Percentiles rank a stretch among this genome's conserved stretches.
Evolutionary conservation across 1,140 invertebrate genomes (phyloP).

Genomic region (Lasioglossum baleicum): DNA sequence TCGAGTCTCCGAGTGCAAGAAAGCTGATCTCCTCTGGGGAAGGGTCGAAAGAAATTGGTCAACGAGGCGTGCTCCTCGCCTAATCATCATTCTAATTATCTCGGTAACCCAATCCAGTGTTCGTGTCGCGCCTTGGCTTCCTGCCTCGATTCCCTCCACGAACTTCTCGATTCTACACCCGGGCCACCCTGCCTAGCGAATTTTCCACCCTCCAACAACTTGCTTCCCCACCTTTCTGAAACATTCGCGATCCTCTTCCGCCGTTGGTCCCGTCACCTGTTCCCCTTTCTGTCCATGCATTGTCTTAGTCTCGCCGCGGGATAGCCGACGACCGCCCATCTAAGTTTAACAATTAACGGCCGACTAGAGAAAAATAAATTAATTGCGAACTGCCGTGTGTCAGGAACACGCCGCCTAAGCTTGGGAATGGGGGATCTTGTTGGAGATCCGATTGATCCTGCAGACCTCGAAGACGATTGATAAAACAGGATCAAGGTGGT

Average conservation of each 20-base stretch:
- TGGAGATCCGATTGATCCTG: not conserved
- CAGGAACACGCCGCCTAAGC: conserved; percentile 64
- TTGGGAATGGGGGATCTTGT: not conserved
- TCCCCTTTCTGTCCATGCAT: conserved; percentile 41
- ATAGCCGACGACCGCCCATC: conserved; percentile 71
- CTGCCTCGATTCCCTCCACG: conserved; percentile 50
- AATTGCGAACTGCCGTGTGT: conserved; percentile 65
- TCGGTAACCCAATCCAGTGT: conserved; percentile 73
- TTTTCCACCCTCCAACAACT: conserved; percentile 28
- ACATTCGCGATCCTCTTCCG: conserved; percentile 3
- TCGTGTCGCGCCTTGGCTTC: conserved; percentile 70
- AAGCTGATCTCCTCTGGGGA: conserved; percentile 23
- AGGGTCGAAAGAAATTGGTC: conserved; percentile 69
- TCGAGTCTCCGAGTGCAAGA: not conserved
- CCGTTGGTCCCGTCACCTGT: conserved; percentile 2
- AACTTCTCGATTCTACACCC: conserved; percentile 51
- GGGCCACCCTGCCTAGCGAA: conserved; percentile 37
- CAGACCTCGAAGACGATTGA: no score
- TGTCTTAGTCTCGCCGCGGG: conserved; percentile 50
- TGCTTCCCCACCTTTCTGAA: conserved; percentile 6
- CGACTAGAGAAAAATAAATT: conserved; percentile 73
- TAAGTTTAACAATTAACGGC: conserved; percentile 78
- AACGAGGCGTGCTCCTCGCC: conserved; percentile 74
- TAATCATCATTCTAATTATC: conserved; percentile 79
- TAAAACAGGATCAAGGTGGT: no score